Percentiles rank a stretch among this genome's conserved stretches.
These are phyloP conservation scores for Acronicta psi DNA, from an alignment of 2,888 invertebrate species.

Conservation along the genomic window DNA sequence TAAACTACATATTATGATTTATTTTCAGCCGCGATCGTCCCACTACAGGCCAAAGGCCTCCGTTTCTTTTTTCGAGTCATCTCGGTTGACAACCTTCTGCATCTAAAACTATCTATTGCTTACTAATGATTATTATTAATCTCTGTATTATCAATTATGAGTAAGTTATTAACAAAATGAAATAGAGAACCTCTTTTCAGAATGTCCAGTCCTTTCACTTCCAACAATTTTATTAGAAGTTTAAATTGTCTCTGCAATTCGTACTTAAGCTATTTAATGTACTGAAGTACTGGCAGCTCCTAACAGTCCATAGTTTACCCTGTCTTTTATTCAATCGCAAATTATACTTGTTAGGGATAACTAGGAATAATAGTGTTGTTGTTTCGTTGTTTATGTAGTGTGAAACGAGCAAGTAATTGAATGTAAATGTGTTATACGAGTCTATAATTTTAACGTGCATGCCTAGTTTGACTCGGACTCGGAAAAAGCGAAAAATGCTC, in stretches of 20 bases:
- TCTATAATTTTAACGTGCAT: slow-evolving; percentile 13
- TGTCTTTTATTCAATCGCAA: slow-evolving; percentile 40
- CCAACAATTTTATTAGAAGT: slow-evolving; percentile 38
- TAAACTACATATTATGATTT: too few relatives aligned
- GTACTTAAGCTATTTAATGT: slow-evolving; percentile 12
- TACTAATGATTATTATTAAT: too few relatives aligned
- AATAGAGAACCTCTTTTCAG: not conserved
- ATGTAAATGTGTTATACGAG: slow-evolving; percentile 34
- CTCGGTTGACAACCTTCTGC: too few relatives aligned
- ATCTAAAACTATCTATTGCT: too few relatives aligned
- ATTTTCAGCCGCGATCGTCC: too few relatives aligned
- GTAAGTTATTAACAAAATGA: too few relatives aligned
- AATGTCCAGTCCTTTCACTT: slow-evolving; percentile 33
- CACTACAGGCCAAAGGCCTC: too few relatives aligned
- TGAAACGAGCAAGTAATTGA: slow-evolving; percentile 42
- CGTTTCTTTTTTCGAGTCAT: too few relatives aligned
- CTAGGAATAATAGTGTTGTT: slow-evolving; percentile 42
- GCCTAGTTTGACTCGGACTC: not conserved
- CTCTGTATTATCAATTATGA: too few relatives aligned
- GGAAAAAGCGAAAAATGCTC: slow-evolving; percentile 3
- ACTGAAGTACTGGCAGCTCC: slow-evolving; percentile 3
- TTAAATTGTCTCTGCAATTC: slow-evolving; percentile 22
- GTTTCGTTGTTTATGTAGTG: slow-evolving; percentile 40
- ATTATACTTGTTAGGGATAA: slow-evolving; percentile 46
- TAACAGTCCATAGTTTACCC: slow-evolving; percentile 12